Conservation (phyloP, 2,113 vertebrate genomes). For the Ascaphus truei region DNA sequence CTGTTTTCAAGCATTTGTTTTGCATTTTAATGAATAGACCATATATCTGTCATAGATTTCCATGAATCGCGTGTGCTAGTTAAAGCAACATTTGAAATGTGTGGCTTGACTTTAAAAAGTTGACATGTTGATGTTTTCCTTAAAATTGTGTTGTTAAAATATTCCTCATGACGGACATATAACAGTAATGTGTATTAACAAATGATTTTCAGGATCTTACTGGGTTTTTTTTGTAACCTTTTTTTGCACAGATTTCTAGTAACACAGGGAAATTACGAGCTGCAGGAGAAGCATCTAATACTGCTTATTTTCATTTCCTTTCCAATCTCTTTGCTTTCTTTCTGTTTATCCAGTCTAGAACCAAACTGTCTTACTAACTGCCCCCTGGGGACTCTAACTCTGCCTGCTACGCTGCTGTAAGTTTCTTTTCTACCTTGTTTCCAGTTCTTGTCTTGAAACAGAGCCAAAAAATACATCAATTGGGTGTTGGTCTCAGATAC, state of each 20-base stretch:
- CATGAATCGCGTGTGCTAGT: too few species aligned
- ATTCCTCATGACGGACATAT: too few species aligned
- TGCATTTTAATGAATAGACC: too few species aligned
- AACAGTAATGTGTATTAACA: conserved; percentile 38
- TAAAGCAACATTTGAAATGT: too few species aligned
- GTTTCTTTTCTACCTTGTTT: conserved; percentile 73
- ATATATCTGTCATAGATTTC: too few species aligned
- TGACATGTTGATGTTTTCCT: too few species aligned
- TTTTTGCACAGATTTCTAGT: conserved; percentile 8
- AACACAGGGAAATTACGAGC: not conserved
- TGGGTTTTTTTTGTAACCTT: conserved; percentile 43
- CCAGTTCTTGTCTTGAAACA: conserved; percentile 39
- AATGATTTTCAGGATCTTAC: conserved; percentile 33
- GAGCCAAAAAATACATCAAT: not conserved
- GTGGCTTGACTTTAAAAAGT: too few species aligned
- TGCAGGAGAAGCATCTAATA: not conserved
- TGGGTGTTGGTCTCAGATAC: not conserved
- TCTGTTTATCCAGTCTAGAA: conserved; percentile 89
- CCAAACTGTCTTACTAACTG: conserved; percentile 98
- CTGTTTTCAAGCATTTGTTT: too few species aligned
- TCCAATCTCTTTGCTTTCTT: conserved; percentile 74
- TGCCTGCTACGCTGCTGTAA: conserved; percentile 93
- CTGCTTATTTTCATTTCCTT: conserved; percentile 38
- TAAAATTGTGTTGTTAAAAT: too few species aligned
- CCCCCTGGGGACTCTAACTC: conserved; percentile 97